Evolutionary conservation across 35 echinoderm and acorn worm species (phyloP).

Genomic region (Apostichopus parvimensis): DNA sequence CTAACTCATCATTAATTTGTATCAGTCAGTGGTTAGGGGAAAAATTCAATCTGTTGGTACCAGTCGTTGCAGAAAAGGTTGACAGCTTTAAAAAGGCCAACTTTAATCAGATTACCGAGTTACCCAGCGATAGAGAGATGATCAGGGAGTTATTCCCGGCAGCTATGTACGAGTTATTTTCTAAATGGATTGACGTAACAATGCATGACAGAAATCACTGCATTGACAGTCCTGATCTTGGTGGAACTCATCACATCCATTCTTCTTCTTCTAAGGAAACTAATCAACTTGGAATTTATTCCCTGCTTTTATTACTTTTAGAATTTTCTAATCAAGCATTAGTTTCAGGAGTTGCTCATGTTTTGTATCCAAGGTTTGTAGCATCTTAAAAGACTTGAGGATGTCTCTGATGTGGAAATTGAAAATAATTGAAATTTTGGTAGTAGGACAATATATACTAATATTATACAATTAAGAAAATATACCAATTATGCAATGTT

Average conservation of each 20-base stretch:
- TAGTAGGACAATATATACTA: no score
- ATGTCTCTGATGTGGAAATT: no score
- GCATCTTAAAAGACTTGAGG: neutral
- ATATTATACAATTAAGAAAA: no score
- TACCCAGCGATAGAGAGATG: slow-evolving; percentile 12
- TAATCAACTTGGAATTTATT: neutral
- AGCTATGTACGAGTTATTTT: slow-evolving; percentile 20
- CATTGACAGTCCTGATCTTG: neutral
- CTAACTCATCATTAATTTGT: neutral
- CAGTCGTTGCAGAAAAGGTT: slow-evolving; percentile 29
- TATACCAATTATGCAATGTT: no score
- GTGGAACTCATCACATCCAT: neutral
- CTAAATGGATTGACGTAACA: slow-evolving; percentile 5
- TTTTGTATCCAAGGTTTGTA: slow-evolving; percentile 47
- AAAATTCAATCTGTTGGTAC: slow-evolving; percentile 38
- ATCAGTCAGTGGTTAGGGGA: slow-evolving; percentile 25
- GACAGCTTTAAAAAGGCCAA: slow-evolving; percentile 43
- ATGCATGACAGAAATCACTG: neutral
- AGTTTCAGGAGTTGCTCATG: slow-evolving; percentile 58
- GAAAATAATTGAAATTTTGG: no score
- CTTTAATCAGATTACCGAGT: slow-evolving; percentile 19
- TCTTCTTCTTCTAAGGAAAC: neutral
- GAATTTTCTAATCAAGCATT: slow-evolving; percentile 58
- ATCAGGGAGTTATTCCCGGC: slow-evolving; percentile 28
- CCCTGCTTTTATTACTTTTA: slow-evolving; percentile 29